Evolutionary conservation across 2,113 vertebrate genomes (phyloP), one percentile per base, ranked within the genome.

Genomic region (Chaenogobius annularis): DNA sequence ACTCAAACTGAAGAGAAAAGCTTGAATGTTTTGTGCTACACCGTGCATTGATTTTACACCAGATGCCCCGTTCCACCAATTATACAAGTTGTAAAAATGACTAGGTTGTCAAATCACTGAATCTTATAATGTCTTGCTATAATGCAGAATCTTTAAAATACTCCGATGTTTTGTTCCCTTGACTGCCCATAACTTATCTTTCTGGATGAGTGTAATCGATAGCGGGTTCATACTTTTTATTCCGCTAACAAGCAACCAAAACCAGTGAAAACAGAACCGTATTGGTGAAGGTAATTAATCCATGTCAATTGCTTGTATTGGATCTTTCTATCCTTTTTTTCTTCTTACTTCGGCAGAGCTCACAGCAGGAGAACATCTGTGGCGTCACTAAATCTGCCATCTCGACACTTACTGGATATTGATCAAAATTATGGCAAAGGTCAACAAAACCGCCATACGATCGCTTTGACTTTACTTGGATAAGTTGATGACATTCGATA

Each of bases 401-500:
- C 56, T 80, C 55, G 75, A 64, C 67, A 69, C 46, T 69, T 14
- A 31, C 59, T 63, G 81, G 50, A 23, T 68, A 76, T 68, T 64
- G 67, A 77, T 86, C 70, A 84, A 69, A 85, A 70, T 80, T 70
- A 75, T 84, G 70, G 64, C 78, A 72, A 62, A 71, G 55, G 55
- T 81, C 69, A 72, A 55, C 63, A 69, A 78, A 68, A 20, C 23
- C 46, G 62, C 52, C 23, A 48, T 31, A 68, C 79, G 79, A 77
- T 85, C 82, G 72, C 66, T 73, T 83, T 69, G 78, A 75, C 87
- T 85, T 76, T 79, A 70, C 46, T 54, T 1, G 66, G 75, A 86
- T 10, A 58, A 69, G 59, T 55, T 78, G 78, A 85, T 87, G 80
- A 89, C 85, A 86, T 72, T 43, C n/a, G 40, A 66, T 76, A 83